Conservation (phyloP, 2,888 invertebrate species). For the Pterostichus madidus region DNA sequence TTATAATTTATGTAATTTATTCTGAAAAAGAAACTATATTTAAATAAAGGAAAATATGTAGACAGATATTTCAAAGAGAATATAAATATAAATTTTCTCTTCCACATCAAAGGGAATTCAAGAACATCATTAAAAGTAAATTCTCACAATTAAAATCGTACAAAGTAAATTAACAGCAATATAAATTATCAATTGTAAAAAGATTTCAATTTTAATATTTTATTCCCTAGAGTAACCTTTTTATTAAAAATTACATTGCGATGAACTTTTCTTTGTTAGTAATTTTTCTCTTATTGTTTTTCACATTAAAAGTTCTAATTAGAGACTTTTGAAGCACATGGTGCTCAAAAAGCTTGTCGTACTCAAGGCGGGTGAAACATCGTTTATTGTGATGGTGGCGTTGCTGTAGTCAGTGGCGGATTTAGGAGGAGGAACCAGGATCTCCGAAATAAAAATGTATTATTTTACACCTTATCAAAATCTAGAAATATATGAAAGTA, state of each 20-base stretch:
- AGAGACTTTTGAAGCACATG: slow-evolving; percentile 34
- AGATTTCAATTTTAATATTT: slow-evolving; percentile 15
- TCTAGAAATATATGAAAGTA: too few relatives aligned
- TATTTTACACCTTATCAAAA: too few relatives aligned
- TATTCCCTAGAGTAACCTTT: not conserved
- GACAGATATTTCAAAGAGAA: slow-evolving; percentile 1
- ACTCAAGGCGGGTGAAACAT: slow-evolving; percentile 5
- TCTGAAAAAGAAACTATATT: too few relatives aligned
- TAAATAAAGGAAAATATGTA: not conserved
- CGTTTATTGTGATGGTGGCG: slow-evolving; percentile 18
- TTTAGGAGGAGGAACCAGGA: too few relatives aligned
- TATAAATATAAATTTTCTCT: not conserved
- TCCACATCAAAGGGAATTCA: slow-evolving; percentile 15
- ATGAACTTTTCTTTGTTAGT: slow-evolving; percentile 37
- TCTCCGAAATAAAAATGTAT: too few relatives aligned
- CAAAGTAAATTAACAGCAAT: slow-evolving; percentile 15
- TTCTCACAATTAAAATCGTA: slow-evolving; percentile 16
- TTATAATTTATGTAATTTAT: too few relatives aligned
- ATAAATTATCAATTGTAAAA: slow-evolving; percentile 35
- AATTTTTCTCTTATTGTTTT: slow-evolving; percentile 49
- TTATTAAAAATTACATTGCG: slow-evolving; percentile 15
- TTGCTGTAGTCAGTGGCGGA: not conserved
- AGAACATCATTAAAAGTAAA: slow-evolving; percentile 21
- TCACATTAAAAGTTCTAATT: slow-evolving; percentile 42
- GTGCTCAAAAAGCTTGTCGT: not conserved